Evolutionary conservation across 1,140 invertebrate genomes (phyloP).

Genomic region (Tetramorium parvispinum): DNA sequence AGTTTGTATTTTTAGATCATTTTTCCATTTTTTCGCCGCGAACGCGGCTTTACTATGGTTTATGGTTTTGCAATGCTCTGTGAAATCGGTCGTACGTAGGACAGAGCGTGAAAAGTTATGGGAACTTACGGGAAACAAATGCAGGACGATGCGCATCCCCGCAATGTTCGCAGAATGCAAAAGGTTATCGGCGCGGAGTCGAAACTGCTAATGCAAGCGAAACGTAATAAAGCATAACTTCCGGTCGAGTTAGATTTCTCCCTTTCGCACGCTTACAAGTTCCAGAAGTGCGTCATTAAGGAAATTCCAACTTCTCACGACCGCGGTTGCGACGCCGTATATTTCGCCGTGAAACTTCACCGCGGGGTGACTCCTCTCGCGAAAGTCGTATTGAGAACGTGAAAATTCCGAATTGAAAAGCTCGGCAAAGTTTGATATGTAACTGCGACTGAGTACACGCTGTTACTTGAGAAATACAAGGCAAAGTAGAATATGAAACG

Average conservation of each 20-base stretch:
- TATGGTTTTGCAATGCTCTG: neutral
- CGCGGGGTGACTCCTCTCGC: neutral
- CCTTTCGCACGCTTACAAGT: neutral
- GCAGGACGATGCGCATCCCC: conserved; percentile 13
- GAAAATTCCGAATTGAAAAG: conserved; percentile 39
- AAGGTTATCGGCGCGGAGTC: conserved; percentile 42
- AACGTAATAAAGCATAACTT: conserved; percentile 57
- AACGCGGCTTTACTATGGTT: neutral
- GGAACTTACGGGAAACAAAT: conserved; percentile 5
- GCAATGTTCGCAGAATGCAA: conserved; percentile 17
- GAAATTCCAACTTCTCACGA: conserved; percentile 43
- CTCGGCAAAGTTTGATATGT: neutral
- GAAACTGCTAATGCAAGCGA: conserved; percentile 54
- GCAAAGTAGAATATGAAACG: neutral
- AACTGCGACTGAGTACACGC: neutral
- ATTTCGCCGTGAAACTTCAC: conserved; percentile 16
- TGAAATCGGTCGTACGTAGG: neutral
- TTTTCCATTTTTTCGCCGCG: neutral
- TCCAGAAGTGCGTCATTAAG: conserved; percentile 50
- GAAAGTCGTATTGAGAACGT: conserved; percentile 21
- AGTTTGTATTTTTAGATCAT: neutral
- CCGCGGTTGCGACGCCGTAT: neutral
- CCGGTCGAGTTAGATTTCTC: conserved; percentile 34
- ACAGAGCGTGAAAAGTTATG: conserved; percentile 17
- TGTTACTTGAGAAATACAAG: neutral